Percentiles rank a stretch among this genome's conserved stretches.
phyloP scores from a whole-genome alignment of 2,888 invertebrate genomes.

The Meloe dianella region DNA sequence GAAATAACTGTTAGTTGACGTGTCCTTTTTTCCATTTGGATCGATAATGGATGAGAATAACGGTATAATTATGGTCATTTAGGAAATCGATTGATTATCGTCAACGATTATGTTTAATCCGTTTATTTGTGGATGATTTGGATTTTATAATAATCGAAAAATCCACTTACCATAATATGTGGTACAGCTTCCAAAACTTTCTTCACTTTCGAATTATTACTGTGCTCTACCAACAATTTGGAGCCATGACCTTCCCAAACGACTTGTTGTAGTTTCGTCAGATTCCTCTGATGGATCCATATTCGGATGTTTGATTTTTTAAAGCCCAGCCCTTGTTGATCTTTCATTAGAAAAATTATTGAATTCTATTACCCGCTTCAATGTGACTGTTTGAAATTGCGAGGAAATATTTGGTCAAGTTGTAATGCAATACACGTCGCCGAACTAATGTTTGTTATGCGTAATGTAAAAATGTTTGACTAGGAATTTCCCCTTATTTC shows the following conservation, averaged over 20 bases:
- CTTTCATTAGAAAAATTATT: conserved; percentile 32
- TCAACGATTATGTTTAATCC: too few species aligned
- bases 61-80: too few species aligned
- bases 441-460: too few species aligned
- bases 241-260: conserved; percentile 91
- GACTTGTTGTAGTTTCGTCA: conserved; percentile 83
- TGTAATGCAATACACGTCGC: too few species aligned
- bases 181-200: conserved; percentile 93
- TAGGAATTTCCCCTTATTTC: not conserved
- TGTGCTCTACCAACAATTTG: conserved; percentile 81
- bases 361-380: too few species aligned
- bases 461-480: not conserved
- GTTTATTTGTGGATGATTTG: too few species aligned
- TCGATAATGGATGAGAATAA: not conserved
- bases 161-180: conserved; percentile 79
- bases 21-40: conserved; percentile 14
- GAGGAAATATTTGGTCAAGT: too few species aligned
- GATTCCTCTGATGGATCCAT: conserved; percentile 94
- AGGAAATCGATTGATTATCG: too few species aligned
- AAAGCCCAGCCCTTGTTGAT: conserved; percentile 66
- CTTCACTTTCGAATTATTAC: conserved; percentile 81
- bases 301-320: conserved; percentile 83
- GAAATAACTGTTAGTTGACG: conserved; percentile 24
- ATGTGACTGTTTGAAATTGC: too few species aligned
- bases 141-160: too few species aligned